Evolutionary conservation across 2,888 invertebrate species (phyloP).

Genomic region (Tetanocera ferruginea): DNA sequence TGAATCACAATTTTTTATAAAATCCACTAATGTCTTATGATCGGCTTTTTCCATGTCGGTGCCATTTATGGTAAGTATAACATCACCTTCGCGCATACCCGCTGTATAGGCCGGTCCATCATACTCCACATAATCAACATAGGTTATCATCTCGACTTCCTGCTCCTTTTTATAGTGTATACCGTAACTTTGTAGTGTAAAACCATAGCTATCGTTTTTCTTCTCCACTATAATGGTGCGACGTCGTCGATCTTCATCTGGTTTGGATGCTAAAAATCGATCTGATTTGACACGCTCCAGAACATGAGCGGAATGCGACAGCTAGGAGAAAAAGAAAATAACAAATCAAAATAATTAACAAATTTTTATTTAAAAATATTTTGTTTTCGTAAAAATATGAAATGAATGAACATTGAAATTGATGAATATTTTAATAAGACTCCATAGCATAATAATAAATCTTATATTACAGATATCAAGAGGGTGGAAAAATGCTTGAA

Average conservation of each 20-base stretch:
- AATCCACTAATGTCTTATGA: slow-evolving; percentile 91
- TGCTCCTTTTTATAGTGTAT: slow-evolving; percentile 95
- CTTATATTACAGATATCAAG: too few relatives aligned
- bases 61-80: slow-evolving; percentile 97
- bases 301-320: slow-evolving; percentile 73
- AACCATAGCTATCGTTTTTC: slow-evolving; percentile 91
- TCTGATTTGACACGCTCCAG: slow-evolving; percentile 82
- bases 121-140: slow-evolving; percentile 95
- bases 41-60: slow-evolving; percentile 94
- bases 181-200: slow-evolving; percentile 97
- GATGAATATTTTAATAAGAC: too few relatives aligned
- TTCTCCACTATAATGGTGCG: slow-evolving; percentile 94
- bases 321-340: slow-evolving; percentile 41
- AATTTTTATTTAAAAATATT: background rate
- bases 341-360: background rate
- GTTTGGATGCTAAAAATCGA: slow-evolving; percentile 76
- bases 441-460: too few relatives aligned
- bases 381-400: too few relatives aligned
- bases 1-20: slow-evolving; percentile 89
- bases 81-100: slow-evolving; percentile 96
- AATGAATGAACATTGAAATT: too few relatives aligned
- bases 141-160: slow-evolving; percentile 96
- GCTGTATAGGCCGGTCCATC: slow-evolving; percentile 93
- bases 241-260: slow-evolving; percentile 87
- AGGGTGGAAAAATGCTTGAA: too few relatives aligned